Evolutionary conservation across 1,140 invertebrate species (phyloP), one percentile per base, ranked within the genome.

Genomic region (Drosophila kikkawai): DNA sequence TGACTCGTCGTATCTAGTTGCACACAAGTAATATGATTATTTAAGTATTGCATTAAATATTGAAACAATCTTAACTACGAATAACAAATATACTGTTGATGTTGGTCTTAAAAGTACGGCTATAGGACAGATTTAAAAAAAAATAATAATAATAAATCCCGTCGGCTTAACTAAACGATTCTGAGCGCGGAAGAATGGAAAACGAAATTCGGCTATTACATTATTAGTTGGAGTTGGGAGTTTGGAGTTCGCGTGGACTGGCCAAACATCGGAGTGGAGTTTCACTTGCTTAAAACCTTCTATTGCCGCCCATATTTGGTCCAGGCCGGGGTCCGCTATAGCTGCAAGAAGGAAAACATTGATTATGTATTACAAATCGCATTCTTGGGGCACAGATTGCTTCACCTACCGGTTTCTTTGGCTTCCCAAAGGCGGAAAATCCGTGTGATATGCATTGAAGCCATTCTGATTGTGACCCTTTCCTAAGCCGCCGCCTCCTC

Each of bases 381-480:
- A 37, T 45, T 5, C 7, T 11, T 32, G n/a, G 17, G 17, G 0
- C 15, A 12, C 11, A n/a, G 50, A 37, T 13, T 13, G 36, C 0
- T 51, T 8, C 12, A 55, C 75, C 22, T 47, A 87, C 91, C 82
- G 82, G 68, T 91, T 81, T 41, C 80, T 70, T 55, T 80, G 78
- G 13, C 53, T 82, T 17, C 80, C 83, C 39, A 92, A 47, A 1
- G 87, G 82, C 3, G 84, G 91, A 26, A 92, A 91, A 26, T 92
- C 80, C n/a, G 76, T 53, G 57, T 88, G 83, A 80, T 91, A 90
- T 94, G 94, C 66, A 93, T 94, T 37, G 91, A 82, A 79, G 93
- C 94, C 55, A 93, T 93, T 76, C 19, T 82, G 66, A 93, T 93
- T 73, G 19, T 85, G 70, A 50, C 55, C 68, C 36, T 80, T 82